These are phyloP conservation scores for Pterostichus niger DNA, from an alignment of 2,888 invertebrate species.

Conservation along the genomic window DNA sequence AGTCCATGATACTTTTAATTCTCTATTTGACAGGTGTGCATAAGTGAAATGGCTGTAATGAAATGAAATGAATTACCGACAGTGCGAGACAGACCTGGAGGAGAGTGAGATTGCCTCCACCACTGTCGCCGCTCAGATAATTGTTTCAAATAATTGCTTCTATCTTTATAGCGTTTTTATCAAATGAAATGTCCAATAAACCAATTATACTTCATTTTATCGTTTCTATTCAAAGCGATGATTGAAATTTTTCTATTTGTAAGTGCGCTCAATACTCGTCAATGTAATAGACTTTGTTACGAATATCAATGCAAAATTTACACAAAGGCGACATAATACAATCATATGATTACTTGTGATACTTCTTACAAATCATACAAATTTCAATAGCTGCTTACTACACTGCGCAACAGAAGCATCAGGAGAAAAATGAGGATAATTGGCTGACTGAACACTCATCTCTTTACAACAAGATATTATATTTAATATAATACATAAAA, in stretches of 20 bases:
- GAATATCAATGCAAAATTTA: not conserved
- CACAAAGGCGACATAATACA: not conserved
- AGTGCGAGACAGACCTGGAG: not conserved
- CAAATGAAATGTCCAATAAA: conserved; percentile 22
- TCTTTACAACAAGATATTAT: no score
- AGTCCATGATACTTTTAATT: conserved; percentile 23
- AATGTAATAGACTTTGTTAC: not conserved
- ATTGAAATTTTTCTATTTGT: not conserved
- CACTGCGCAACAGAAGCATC: no score
- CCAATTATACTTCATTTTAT: conserved; percentile 30
- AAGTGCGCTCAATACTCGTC: no score
- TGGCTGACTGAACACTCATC: no score
- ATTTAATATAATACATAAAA: no score
- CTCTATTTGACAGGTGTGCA: conserved; percentile 41
- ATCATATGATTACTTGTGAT: no score
- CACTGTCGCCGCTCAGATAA: not conserved
- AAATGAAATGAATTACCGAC: conserved; percentile 38
- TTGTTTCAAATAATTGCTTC: conserved; percentile 23
- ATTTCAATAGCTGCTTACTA: no score
- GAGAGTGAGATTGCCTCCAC: not conserved
- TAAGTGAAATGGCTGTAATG: conserved; percentile 38
- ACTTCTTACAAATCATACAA: no score
- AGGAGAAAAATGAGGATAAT: no score
- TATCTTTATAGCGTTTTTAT: conserved; percentile 27
- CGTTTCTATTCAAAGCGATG: not conserved